Conservation (phyloP, 2,113 vertebrate species). For the Boleophthalmus pectinirostris region DNA sequence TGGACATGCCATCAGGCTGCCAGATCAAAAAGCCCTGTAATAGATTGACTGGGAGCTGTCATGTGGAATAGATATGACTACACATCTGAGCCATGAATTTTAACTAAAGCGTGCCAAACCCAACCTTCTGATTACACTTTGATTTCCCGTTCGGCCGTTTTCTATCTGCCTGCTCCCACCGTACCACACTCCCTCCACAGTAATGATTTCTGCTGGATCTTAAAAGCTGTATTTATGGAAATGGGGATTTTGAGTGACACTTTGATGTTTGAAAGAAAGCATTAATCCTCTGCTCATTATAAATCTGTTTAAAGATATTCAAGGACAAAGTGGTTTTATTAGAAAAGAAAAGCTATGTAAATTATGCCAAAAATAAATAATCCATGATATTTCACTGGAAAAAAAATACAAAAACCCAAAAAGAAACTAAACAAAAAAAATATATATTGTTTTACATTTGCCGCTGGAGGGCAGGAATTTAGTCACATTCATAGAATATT, state of each 20-base stretch:
- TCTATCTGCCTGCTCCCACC: background rate
- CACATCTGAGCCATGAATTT: background rate
- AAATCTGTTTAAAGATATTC: background rate
- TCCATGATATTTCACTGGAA: too few relatives aligned
- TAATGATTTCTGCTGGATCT: background rate
- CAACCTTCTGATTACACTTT: constrained; percentile 3
- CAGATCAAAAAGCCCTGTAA: constrained; percentile 3
- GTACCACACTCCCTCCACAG: background rate
- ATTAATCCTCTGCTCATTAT: background rate
- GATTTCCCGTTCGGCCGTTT: constrained; percentile 5
- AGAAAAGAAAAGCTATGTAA: background rate
- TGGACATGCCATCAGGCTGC: background rate
- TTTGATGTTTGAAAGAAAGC: constrained; percentile 9
- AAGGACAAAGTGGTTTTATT: constrained; percentile 5
- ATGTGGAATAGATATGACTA: background rate
- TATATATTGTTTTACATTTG: background rate
- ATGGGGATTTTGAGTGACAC: background rate
- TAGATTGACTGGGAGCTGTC: constrained; percentile 7
- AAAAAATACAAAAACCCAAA: too few relatives aligned
- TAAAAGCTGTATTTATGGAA: constrained; percentile 5
- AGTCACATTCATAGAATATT: background rate
- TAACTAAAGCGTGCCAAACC: background rate
- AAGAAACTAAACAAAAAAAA: background rate
- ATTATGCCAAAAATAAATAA: background rate
- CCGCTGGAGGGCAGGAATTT: background rate